Evolutionary conservation across 2,888 invertebrate genomes (phyloP), one percentile per base, ranked within the genome.

Genomic region (Aphodius granarius): DNA sequence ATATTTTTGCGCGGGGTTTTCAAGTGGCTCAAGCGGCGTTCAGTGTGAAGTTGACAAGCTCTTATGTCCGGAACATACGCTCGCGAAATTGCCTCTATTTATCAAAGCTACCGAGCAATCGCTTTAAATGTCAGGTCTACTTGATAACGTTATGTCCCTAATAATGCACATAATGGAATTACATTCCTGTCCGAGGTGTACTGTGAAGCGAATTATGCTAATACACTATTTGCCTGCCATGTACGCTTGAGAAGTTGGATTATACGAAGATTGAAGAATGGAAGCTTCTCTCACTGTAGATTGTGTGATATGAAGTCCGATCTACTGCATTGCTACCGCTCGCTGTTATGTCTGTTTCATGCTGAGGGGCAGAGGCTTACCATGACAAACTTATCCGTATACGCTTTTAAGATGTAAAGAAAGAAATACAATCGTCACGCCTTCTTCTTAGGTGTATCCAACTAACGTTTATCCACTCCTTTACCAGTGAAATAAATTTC

Each of bases 11-110:
- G 43, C 18, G 68, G 17, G 20, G 68, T 16, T 20, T 68, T 20
- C 22, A 68, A 68, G 68, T 43, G 20, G 20, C 68, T 20, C 22
- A 68, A 68, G 68, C 13, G 20, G 20, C 68, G 68, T 20, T 68
- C 22, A 22, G 68, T 68, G 68, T 22, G 68, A 68, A 68, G 68
- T 68, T 68, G 68, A 68, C 68, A 68, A 68, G 68, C 68, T 68
- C 20, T 68, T 68, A 68, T 20, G 68, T 68, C 68, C 21, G 22
- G 21, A 68, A 68, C 68, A 65, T 19, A n/a, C 22, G n/a, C 68
- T 68, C 21, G 22, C 20, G 68, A 68, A 68, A 68, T 68, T 68
- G 68, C 68, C 6, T n/a, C 68, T 20, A 68, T 68, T 68, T 68
- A 68, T 68, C 68, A 68, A 21, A 20, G 68, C 15, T 22, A 19